Evolutionary conservation across 2,888 invertebrate species (phyloP).

Genomic region (Drosophila lutescens): DNA sequence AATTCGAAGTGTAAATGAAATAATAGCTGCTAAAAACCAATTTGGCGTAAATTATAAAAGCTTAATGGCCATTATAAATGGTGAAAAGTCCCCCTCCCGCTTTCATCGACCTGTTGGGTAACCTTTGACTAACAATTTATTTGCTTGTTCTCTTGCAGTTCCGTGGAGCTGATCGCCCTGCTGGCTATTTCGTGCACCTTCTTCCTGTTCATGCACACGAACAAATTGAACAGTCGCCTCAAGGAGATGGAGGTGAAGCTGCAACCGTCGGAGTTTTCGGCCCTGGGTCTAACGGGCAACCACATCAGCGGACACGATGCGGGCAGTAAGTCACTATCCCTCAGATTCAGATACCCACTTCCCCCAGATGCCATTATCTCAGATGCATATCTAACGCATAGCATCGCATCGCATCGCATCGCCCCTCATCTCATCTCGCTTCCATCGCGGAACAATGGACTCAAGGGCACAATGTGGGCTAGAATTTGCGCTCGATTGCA

Average conservation of each 20-base stretch:
- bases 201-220: conserved; percentile 93
- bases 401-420: conserved; percentile 1
- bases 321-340: conserved; percentile 80
- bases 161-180: conserved; percentile 92
- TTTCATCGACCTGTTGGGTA: conserved; percentile 21
- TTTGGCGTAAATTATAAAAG: conserved; percentile 73
- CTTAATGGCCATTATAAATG: conserved; percentile 51
- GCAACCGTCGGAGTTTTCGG: conserved; percentile 87
- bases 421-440: conserved; percentile 7
- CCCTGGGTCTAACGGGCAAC: conserved; percentile 84
- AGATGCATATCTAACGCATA: conserved; percentile 35
- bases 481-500: conserved; percentile 46
- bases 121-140: conserved; percentile 62
- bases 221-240: conserved; percentile 91
- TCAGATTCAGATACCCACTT: conserved; percentile 16
- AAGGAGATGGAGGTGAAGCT: conserved; percentile 92
- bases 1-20: conserved; percentile 74
- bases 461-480: conserved; percentile 41
- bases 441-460: conserved; percentile 29
- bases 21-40: conserved; percentile 78
- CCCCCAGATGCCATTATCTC: neutral
- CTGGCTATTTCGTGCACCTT: conserved; percentile 93
- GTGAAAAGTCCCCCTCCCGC: neutral
- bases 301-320: conserved; percentile 81
- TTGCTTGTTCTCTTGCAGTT: conserved; percentile 86